Conservation (phyloP, 2,113 vertebrate genomes). For the Desmodus rotundus region DNA sequence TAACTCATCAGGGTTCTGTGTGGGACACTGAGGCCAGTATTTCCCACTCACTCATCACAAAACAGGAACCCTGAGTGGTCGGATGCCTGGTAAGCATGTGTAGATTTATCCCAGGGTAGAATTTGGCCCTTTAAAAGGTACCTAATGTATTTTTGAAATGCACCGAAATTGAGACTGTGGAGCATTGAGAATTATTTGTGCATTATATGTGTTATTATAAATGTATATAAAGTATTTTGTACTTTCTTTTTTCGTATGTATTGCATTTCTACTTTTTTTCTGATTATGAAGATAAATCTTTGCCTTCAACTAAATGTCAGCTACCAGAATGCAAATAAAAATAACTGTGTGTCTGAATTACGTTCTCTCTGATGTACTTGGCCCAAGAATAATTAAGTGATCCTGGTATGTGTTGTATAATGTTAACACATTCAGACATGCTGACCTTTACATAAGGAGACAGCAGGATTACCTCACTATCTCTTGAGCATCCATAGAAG, state of each 20-base stretch:
- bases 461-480: not conserved
- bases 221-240: slow-evolving; percentile 8
- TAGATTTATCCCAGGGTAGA: slow-evolving; percentile 8
- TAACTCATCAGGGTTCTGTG: not conserved
- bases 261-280: not conserved
- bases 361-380: not conserved
- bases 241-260: not conserved
- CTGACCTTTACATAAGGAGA: not conserved
- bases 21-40: not conserved
- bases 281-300: not conserved
- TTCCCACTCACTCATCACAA: not conserved
- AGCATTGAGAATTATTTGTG: not conserved
- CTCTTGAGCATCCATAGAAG: not conserved
- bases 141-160: slow-evolving; percentile 26
- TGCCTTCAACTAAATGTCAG: slow-evolving; percentile 13
- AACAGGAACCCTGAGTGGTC: not conserved
- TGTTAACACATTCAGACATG: not conserved
- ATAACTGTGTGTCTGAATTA: not conserved
- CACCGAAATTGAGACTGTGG: not conserved
- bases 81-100: not conserved
- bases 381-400: not conserved
- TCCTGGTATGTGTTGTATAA: not conserved
- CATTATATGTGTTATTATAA: slow-evolving; percentile 11
- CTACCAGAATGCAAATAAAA: slow-evolving; percentile 11
- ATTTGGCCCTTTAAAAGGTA: not conserved